Base-by-base conservation (phyloP, 2,797 vertebrate species). In the Novumbra hubbsi region DNA sequence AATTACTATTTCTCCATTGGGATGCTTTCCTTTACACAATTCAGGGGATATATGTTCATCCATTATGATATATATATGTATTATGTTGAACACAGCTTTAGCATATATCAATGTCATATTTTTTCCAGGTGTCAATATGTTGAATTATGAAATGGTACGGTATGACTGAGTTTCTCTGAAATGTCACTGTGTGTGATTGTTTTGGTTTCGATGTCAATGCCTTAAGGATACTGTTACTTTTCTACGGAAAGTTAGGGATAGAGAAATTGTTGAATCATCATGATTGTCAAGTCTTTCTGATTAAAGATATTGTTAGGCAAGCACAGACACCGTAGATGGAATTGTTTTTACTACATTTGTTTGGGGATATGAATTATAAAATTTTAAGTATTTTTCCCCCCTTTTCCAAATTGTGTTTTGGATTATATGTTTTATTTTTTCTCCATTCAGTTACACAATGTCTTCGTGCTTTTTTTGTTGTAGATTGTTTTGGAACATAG, bases 211-310 rank as follows among this genome's bases (percentile, higher is more conserved):
- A 69, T 19, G 45, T 32, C 34, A 69, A 74, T 48, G 73, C 73
- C 73, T 74, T 74, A 69, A 69, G 27, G 11, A 62, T 69, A 69
- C 66, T 14, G 28, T 62, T 52, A 41, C n/a, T 41, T 74, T 27
- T 6, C 41, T 12, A 28, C n/a, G 15, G 57, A 11, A 30, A 65
- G 34, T 38, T 38, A 45, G 4, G 24, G 49, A 12, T 28, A 32
- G 34, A 38, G 34, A 38, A 38, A 6, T 38, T 3, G 34, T 38
- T 38, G 34, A 38, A 38, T 38, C 34, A 38, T 38, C 34, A 38
- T 32, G 32, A 32, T 38, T 38, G 34, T 38, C 34, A 38, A 38
- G 2, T 34, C 11, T 5, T 24, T 34, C 50, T 41, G 12, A 32
- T 3, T 3, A 48, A 60, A 60, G 16, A 3, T 4, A 38, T 38